phyloP scores from a whole-genome alignment of 1,140 invertebrate genomes.

The Drosophila rhopaloa region DNA sequence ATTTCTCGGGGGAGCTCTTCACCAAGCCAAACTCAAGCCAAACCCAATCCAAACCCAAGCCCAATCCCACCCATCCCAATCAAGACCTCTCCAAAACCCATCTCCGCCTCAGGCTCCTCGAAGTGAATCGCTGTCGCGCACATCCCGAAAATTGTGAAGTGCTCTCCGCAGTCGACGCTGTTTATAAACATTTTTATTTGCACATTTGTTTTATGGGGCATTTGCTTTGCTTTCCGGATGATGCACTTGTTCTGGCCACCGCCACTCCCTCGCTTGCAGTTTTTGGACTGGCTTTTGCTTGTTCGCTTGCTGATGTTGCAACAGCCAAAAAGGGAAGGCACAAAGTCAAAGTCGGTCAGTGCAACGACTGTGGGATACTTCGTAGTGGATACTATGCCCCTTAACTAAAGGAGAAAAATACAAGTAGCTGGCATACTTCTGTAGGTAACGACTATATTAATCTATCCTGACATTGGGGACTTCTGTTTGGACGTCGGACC shows the following conservation, averaged over 20 bases:
- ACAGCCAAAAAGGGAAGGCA: not conserved
- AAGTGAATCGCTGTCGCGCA: conserved; percentile 38
- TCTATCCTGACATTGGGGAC: too few relatives aligned
- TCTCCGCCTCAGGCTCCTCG: not conserved
- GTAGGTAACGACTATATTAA: too few relatives aligned
- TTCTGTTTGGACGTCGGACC: too few relatives aligned
- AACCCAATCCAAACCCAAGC: not conserved
- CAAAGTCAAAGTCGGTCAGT: not conserved
- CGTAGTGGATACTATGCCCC: too few relatives aligned
- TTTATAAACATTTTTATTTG: conserved; percentile 57
- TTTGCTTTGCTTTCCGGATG: conserved; percentile 48
- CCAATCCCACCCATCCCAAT: not conserved
- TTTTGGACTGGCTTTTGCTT: conserved; percentile 24
- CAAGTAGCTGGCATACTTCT: too few relatives aligned
- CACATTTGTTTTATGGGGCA: conserved; percentile 53
- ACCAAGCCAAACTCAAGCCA: not conserved
- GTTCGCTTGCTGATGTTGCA: conserved; percentile 45
- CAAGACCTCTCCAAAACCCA: not conserved
- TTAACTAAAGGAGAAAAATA: too few relatives aligned
- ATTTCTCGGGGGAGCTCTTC: not conserved
- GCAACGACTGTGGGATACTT: conserved; percentile 1
- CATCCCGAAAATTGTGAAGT: conserved; percentile 44
- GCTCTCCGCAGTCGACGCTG: conserved; percentile 35
- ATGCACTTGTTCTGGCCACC: conserved; percentile 38
- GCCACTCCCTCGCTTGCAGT: conserved; percentile 3